Evolutionary conservation across 2,888 invertebrate species (phyloP).

Genomic region (Caenorhabditis sp.): DNA sequence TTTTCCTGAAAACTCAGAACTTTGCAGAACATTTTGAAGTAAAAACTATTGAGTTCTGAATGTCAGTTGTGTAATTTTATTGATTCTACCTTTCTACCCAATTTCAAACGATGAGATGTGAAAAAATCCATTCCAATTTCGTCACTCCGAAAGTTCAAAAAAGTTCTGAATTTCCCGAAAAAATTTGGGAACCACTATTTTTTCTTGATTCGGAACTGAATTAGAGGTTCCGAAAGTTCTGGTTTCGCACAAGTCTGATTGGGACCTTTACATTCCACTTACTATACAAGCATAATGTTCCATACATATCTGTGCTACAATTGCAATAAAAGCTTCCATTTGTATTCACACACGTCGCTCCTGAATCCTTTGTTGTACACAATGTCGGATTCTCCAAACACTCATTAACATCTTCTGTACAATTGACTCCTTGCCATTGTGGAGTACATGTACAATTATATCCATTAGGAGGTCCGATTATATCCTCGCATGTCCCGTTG

Average conservation of each 20-base stretch:
- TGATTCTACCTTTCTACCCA: no score
- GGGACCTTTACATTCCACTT: not conserved
- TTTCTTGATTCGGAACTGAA: no score
- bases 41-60: no score
- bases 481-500: constrained; percentile 33
- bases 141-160: no score
- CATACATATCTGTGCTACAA: constrained; percentile 29
- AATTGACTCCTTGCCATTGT: constrained; percentile 25
- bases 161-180: not conserved
- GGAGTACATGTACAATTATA: constrained; percentile 39
- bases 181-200: no score
- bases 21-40: no score
- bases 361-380: constrained; percentile 29
- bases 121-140: no score
- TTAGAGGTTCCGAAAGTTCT: not conserved
- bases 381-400: constrained; percentile 25
- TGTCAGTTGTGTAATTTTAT: no score
- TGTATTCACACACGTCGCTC: constrained; percentile 35
- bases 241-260: not conserved
- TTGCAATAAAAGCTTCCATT: constrained; percentile 37
- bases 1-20: no score
- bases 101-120: no score
- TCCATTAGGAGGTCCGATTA: constrained; percentile 28
- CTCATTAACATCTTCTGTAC: constrained; percentile 37
- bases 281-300: constrained; percentile 29